phyloP scores from a whole-genome alignment of 64 coral and sea anemone genomes.

The Dendronephthya gigantea region DNA sequence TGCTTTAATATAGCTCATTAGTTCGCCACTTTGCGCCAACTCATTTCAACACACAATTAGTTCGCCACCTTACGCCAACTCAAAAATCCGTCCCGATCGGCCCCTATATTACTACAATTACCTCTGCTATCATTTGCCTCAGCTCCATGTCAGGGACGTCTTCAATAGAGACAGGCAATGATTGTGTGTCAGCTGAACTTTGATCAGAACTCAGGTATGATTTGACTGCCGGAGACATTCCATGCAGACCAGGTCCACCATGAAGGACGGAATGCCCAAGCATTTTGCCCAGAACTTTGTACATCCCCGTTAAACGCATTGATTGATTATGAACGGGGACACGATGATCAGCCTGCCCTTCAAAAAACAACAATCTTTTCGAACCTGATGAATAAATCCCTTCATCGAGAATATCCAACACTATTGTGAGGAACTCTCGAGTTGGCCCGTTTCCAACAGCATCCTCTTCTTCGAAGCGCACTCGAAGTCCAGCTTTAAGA shows the following conservation, averaged over 20 bases:
- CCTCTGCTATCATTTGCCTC: conserved; percentile 28
- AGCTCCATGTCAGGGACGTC: conserved; percentile 38
- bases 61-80: neutral
- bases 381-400: conserved; percentile 4
- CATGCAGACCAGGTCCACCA: conserved; percentile 36
- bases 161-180: conserved; percentile 7
- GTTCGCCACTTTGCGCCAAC: no score
- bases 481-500: conserved; percentile 2
- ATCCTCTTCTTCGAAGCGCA: conserved; percentile 45
- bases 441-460: conserved; percentile 31
- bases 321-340: conserved; percentile 26
- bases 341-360: conserved; percentile 32
- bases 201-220: conserved; percentile 21
- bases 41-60: no score
- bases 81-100: no score
- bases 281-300: conserved; percentile 37
- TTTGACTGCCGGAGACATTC: conserved; percentile 21
- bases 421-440: conserved; percentile 20
- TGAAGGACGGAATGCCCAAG: conserved; percentile 40
- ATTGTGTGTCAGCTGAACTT: neutral
- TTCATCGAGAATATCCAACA: conserved; percentile 35
- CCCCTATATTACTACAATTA: conserved; percentile 4
- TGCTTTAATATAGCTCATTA: no score
- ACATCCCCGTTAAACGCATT: conserved; percentile 13
- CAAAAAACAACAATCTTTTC: conserved; percentile 39